These are phyloP conservation scores for Psococerastis gibbosa DNA, from an alignment of 2,888 invertebrate species.

Conservation along the genomic window DNA sequence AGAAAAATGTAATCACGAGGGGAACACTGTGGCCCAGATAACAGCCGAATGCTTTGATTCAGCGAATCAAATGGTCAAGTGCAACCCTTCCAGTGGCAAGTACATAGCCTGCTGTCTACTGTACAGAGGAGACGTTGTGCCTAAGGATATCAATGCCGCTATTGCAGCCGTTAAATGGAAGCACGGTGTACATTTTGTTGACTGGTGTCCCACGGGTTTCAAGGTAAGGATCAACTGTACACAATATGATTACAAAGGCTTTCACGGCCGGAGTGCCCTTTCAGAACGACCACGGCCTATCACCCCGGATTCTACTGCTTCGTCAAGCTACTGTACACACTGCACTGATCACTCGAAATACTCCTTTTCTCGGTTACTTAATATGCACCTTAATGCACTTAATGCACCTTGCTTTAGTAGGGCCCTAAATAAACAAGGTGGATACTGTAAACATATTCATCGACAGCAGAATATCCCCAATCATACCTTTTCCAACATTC, in stretches of 20 bases:
- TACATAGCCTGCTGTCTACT: conserved; percentile 82
- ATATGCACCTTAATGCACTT: no score
- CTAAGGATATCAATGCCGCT: conserved; percentile 72
- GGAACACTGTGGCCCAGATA: conserved; percentile 59
- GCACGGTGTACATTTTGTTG: conserved; percentile 70
- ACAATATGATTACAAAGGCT: neutral
- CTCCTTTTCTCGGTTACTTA: no score
- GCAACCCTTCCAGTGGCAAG: conserved; percentile 63
- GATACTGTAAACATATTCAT: no score
- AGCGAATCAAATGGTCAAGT: conserved; percentile 77
- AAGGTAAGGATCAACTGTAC: conserved; percentile 27
- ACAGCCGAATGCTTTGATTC: conserved; percentile 80
- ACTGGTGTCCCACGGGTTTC: conserved; percentile 88
- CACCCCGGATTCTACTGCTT: no score
- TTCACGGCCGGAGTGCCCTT: no score
- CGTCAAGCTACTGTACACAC: no score
- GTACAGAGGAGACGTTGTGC: conserved; percentile 78
- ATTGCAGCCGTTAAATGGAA: conserved; percentile 60
- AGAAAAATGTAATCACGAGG: conserved; percentile 54
- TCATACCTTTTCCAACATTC: no score
- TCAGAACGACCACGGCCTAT: no score
- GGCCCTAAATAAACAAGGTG: no score
- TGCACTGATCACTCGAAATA: no score
- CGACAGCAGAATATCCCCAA: no score
- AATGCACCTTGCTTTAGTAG: no score